Evolutionary conservation across 2,797 vertebrate species (phyloP), one percentile per base, ranked within the genome.

Genomic region (Eidolon dupreanum): DNA sequence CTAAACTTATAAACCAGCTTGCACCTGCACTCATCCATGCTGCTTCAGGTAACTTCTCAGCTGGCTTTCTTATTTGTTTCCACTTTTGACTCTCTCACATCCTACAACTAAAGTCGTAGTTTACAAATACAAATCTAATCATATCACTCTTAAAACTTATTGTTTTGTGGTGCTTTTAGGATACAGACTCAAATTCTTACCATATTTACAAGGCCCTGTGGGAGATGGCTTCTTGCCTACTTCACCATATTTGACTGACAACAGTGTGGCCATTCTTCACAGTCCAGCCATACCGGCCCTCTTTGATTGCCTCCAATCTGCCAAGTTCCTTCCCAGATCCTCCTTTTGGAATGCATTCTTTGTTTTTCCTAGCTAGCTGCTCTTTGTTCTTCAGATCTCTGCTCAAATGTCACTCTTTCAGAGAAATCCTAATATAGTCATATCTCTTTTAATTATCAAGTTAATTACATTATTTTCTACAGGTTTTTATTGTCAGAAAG

Each of bases 401-500:
- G 33, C 82, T 89, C 63, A 73, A 49, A 3, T 51, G 31, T 63
- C 63, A 84, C 10, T 57, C 41, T 85, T 77, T 77, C 68, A 73
- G 43, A 36, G 71, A 93, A 92, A 90, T 78, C 28, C 20, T 38
- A 51, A 2, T 78, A 6, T 68, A 61, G 49, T 73, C 65, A 22
- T 63, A 59, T 49, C 65, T 66, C 51, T 84, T 84, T 90, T 59
- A 91, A 79, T 84, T n/a, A 81, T 61, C 38, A 93, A 91, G 24
- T 75, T 66, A 79, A 77, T 81, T 63, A 24, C 16, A 53, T 90
- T 90, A 77, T 55, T 93, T 89, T 75, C 38, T 49, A 41, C 4
- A 20, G 90, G n/a, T 79, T 88, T 92, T 94, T 92, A 78, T 90
- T 95, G 73, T n/a, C 70, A 79, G 77, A 38, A 95, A 85, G 17